Evolutionary conservation across 2,888 invertebrate species (phyloP).

Genomic region (Sarcophaga variegata): DNA sequence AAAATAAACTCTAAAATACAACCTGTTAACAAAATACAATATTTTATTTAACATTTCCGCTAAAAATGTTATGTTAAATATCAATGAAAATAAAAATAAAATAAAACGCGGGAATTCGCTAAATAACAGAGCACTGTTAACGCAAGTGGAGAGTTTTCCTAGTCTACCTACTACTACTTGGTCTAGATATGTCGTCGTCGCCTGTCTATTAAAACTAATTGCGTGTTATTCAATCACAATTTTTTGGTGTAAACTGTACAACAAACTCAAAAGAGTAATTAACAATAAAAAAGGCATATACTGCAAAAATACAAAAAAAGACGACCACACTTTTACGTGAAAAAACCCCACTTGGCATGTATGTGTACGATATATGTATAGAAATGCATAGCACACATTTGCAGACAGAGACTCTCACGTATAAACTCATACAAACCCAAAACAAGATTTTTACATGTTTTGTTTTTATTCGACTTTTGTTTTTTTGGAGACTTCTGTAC

Average conservation of each 20-base stretch:
- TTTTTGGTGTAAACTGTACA: constrained; percentile 70
- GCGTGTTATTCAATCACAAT: constrained; percentile 69
- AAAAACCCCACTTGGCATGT: constrained; percentile 51
- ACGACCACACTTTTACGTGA: constrained; percentile 41
- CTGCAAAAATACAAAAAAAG: constrained; percentile 53
- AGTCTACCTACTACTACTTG: constrained; percentile 43
- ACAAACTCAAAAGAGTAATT: constrained; percentile 67
- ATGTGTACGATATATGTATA: constrained; percentile 64
- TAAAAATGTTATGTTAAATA: constrained; percentile 35
- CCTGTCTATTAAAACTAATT: constrained; percentile 65
- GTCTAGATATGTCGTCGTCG: constrained; percentile 46
- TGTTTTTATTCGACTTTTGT: constrained; percentile 60
- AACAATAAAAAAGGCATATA: constrained; percentile 67
- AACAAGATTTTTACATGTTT: constrained; percentile 68
- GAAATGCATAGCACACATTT: constrained; percentile 62
- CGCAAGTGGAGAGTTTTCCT: constrained; percentile 49
- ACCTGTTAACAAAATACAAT: constrained; percentile 56
- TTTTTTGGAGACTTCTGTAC: constrained; percentile 61
- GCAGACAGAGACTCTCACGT: constrained; percentile 23
- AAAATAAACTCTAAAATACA: constrained; percentile 19
- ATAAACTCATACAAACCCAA: constrained; percentile 43
- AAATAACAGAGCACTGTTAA: constrained; percentile 62
- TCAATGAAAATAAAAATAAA: constrained; percentile 37
- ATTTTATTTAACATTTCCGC: constrained; percentile 49
- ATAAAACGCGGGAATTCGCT: constrained; percentile 64